Base-by-base conservation (phyloP, 2,113 vertebrate genomes). In the Antechinus stuartii region DNA sequence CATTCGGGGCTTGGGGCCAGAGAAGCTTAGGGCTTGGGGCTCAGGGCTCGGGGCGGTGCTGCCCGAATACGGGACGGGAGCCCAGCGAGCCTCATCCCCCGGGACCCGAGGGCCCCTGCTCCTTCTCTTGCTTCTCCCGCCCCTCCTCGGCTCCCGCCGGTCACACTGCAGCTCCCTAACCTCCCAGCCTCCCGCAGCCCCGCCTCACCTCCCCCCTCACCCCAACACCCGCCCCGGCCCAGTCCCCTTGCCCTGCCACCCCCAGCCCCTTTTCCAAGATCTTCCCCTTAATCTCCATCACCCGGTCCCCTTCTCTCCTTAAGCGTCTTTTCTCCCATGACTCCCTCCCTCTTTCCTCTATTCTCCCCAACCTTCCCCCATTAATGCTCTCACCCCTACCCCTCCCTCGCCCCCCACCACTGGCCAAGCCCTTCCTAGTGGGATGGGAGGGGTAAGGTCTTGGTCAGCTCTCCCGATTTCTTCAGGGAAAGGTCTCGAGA, bases 1-100 rank as follows among this genome's bases (percentile, higher is more conserved):
- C 99, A 99, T 99, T 92, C 92, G 94, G 96, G 97, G 98, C 14
- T 76, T n/a, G 95, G 90, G 68, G 92, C 91, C 56, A 93, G 27
- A 90, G 90, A 52, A 89, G 30, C 55, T 42, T 54, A 68, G 92
- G 14, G 68, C 61, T 68, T 68, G 61, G 27, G 68, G 54, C 68
- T 30, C 54, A 1, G 47, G 14, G 47, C 35, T 54, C 24, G 16
- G 90, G 56, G 91, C 93, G 68, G 46, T 91, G 56, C 91, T 26
- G 49, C 94, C 61, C 50, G 56, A 49, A 68, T 53, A 57, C 19
- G 42, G 50, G n/a, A 5, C 19, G 3, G 0, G 47, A 53, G 92
- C 30, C 16, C 11, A 25, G 35, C 12, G 25, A 16, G 54, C 52
- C 53, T 50, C 4, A 46, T 68, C 94, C 19, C 3, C 16, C 35